phyloP scores from a whole-genome alignment of 2,113 vertebrate genomes.

The Hylia prasina region DNA sequence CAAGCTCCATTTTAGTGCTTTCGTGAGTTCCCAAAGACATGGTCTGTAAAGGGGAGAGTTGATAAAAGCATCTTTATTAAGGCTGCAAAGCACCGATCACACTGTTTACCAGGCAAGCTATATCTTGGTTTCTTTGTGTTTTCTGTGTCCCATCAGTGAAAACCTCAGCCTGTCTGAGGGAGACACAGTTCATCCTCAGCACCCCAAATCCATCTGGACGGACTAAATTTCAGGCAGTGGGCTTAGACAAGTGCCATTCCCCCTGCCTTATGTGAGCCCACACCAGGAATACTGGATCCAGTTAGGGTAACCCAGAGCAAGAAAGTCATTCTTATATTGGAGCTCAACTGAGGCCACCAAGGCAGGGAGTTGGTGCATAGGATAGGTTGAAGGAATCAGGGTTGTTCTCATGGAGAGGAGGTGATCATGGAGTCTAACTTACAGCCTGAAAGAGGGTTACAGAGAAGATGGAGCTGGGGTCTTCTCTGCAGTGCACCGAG shows the following conservation, averaged over 20 bases:
- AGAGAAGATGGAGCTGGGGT: not conserved
- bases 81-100: not conserved
- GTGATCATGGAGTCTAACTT: not conserved
- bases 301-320: not conserved
- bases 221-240: not conserved
- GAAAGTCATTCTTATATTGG: too few species aligned
- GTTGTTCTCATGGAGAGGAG: not conserved
- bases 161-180: not conserved
- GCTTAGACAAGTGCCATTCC: not conserved
- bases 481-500: not conserved
- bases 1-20: fast-evolving
- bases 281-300: not conserved
- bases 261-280: not conserved
- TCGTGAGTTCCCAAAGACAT: not conserved
- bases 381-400: not conserved
- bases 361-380: not conserved
- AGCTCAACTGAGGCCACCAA: not conserved
- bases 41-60: not conserved
- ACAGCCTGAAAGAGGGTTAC: not conserved
- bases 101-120: fast-evolving
- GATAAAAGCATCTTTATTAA: not conserved
- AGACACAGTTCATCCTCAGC: not conserved
- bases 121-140: not conserved
- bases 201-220: too few species aligned
- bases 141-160: not conserved